phyloP scores from a whole-genome alignment of 30 jellyfish, hydroid and myxozoan genomes.

The Morbakka virulenta region DNA sequence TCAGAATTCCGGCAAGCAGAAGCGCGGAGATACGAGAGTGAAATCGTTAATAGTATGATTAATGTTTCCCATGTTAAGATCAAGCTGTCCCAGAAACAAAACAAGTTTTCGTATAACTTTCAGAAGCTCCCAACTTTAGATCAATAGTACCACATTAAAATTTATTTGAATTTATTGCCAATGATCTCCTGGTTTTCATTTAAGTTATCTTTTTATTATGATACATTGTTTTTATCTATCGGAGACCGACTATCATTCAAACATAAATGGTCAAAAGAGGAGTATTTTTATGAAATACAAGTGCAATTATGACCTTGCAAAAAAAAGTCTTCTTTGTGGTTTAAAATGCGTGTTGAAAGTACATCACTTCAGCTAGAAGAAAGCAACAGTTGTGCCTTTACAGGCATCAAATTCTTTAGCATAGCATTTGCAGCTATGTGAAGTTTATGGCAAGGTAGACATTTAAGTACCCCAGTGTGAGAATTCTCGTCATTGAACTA shows the following conservation, averaged over 20 bases:
- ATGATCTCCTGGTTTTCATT: constrained; percentile 7
- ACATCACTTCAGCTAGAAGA: not conserved
- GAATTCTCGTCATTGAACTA: constrained; percentile 42
- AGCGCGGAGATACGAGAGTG: too few species aligned
- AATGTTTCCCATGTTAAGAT: too few species aligned
- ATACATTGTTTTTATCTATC: too few species aligned
- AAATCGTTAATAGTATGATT: too few species aligned
- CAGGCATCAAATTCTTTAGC: not conserved
- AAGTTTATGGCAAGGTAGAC: constrained; percentile 15
- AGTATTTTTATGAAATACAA: constrained; percentile 6
- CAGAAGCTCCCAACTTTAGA: too few species aligned
- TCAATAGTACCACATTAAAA: too few species aligned
- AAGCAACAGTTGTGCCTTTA: constrained; percentile 36
- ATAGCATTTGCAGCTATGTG: constrained; percentile 14
- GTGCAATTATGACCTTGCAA: constrained; percentile 16
- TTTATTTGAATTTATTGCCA: too few species aligned
- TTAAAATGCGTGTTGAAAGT: constrained; percentile 26
- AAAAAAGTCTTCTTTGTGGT: not conserved
- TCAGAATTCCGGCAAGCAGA: too few species aligned
- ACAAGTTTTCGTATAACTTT: too few species aligned
- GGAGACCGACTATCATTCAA: constrained; percentile 16
- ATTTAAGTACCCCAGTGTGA: constrained; percentile 18
- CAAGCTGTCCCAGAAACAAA: too few species aligned
- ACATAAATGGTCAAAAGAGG: constrained; percentile 14
- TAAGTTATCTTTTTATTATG: not conserved